Base-by-base conservation (phyloP, 1,140 invertebrate genomes). In the Panagrolaimus sp. region DNA sequence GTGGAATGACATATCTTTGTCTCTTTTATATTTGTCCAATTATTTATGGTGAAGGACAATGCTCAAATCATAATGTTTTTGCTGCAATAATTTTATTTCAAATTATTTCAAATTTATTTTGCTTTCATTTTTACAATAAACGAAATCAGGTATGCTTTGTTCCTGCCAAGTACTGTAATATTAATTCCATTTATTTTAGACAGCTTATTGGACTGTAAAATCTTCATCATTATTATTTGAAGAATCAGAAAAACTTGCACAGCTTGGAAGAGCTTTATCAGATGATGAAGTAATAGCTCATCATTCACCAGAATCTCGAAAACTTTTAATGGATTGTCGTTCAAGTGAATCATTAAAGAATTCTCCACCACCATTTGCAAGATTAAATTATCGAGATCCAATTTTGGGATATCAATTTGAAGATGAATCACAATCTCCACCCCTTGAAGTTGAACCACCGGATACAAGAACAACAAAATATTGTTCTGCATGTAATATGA, bases 81-180 rank as follows among this genome's bases (percentile, higher is more conserved):
- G 76, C 74, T 63, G 15, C 71, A 14, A 28, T 78, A 15, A 76
- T 76, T 17, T 47, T 76, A 28, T 17, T 47, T 52, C 65, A 76
- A 55, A 71, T 76, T 14, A 32, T 67, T 43, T 38, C 43, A 14
- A 76, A 76, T 69, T 38, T 76, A 32, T 28, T 43, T 46, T 43
- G 78, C 17, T 76, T 76, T 44, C 74, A 76, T 45, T 76, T 78
- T 64, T 76, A 64, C 58, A 78, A 77, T 48, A 67, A 45, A 44
- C 69, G 64, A 21, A 76, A 76, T 63, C 74, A 76, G 65, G 74
- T 74, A 38, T 38, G 32, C 7, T 38, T 38, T 38, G 2, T 38
- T n/a, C n/a, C n/a, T n/a, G n/a, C n/a, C n/a, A n/a, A n/a, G n/a
- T n/a, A 0, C 26, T 14, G 26, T 24, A 52, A 0, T 52, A 10